Percentiles rank a stretch among this genome's conserved stretches.
phyloP scores from a whole-genome alignment of 1,140 invertebrate species.

The Ceratosolen fusciceps region DNA sequence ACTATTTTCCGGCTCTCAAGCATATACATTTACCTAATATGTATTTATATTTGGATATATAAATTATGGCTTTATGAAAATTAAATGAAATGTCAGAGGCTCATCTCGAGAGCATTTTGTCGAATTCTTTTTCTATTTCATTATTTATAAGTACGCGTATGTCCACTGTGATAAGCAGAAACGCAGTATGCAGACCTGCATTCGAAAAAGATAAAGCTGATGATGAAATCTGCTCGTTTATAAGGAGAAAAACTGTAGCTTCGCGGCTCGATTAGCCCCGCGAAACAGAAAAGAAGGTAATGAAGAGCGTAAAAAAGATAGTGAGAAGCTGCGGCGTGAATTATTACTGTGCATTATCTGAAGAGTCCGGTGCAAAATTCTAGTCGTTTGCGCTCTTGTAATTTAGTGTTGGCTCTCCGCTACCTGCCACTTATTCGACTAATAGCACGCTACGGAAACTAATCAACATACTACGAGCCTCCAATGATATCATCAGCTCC shows the following conservation, averaged over 20 bases:
- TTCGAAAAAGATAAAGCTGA: not conserved
- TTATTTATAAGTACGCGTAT: not conserved
- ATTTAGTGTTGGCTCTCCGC: conserved; percentile 21
- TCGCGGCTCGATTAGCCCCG: no score
- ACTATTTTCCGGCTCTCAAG: not conserved
- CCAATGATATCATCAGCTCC: conserved; percentile 31
- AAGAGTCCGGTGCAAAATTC: conserved; percentile 9
- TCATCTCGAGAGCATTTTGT: not conserved
- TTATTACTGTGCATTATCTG: not conserved
- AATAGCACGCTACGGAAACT: conserved; percentile 40
- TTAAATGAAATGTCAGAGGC: conserved; percentile 22
- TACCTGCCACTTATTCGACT: conserved; percentile 46
- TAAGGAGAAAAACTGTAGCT: no score
- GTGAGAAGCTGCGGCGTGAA: conserved; percentile 3
- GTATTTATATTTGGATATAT: conserved; percentile 32
- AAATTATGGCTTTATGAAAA: conserved; percentile 7
- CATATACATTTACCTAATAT: not conserved
- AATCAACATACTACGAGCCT: conserved; percentile 42
- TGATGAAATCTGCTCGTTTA: conserved; percentile 21
- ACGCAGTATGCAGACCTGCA: not conserved
- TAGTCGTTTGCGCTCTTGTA: conserved; percentile 32
- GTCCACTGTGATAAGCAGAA: not conserved
- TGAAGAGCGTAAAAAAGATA: conserved; percentile 20
- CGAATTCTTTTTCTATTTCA: conserved; percentile 11
- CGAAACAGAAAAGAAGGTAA: not conserved